Conservation (phyloP, 2,113 vertebrate species). For the Gobio gobio region DNA sequence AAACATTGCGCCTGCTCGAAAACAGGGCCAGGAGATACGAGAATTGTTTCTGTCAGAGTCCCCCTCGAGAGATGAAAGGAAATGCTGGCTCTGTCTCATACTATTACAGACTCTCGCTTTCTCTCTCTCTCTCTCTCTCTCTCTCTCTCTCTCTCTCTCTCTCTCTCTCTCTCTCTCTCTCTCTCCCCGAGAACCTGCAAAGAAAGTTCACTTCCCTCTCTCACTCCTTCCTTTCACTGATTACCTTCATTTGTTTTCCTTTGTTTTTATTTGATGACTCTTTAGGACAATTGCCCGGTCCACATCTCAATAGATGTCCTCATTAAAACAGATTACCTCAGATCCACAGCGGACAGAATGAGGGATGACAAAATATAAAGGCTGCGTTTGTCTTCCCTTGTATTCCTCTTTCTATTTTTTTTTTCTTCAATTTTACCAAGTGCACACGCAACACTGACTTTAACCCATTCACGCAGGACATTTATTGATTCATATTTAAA, state of each 20-base stretch:
- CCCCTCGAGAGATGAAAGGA: slow-evolving; percentile 76
- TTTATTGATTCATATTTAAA: neutral
- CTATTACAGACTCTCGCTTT: slow-evolving; percentile 66
- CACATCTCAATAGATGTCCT: slow-evolving; percentile 19
- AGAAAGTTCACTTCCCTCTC: slow-evolving; percentile 28
- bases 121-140: slow-evolving; percentile 6
- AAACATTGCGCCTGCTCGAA: slow-evolving; percentile 44
- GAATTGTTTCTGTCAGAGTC: slow-evolving; percentile 75
- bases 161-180: slow-evolving; percentile 26
- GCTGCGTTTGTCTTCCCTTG: neutral
- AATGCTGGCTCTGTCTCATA: slow-evolving; percentile 75
- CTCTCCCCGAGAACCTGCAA: slow-evolving; percentile 19
- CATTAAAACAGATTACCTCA: slow-evolving; percentile 41
- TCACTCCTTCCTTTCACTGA: slow-evolving; percentile 15
- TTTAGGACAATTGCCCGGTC: slow-evolving; percentile 28
- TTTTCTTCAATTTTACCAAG: neutral
- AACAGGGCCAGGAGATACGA: slow-evolving; percentile 61
- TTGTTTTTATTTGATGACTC: slow-evolving; percentile 48
- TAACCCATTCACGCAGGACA: neutral
- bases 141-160: neutral
- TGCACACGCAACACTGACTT: slow-evolving; percentile 32
- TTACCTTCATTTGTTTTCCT: slow-evolving; percentile 39
- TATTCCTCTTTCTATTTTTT: neutral
- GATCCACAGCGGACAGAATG: neutral
- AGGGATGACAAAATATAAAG: neutral